These are phyloP conservation scores for Augochlorella aurata DNA, from an alignment of 2,888 invertebrate species.

Conservation along the genomic window DNA sequence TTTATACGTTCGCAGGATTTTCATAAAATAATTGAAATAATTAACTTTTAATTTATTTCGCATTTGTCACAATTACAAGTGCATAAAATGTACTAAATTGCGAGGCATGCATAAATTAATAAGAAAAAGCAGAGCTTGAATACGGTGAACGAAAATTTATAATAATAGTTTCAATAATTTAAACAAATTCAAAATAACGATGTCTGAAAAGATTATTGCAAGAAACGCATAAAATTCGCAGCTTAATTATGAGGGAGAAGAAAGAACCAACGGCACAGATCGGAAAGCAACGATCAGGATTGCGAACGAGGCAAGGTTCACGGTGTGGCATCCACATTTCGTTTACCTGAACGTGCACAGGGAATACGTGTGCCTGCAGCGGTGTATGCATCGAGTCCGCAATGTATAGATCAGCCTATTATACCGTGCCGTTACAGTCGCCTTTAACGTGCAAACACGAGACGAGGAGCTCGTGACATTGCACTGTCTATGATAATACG, in stretches of 20 bases:
- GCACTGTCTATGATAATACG: slow-evolving; percentile 71
- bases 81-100: neutral
- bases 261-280: slow-evolving; percentile 39
- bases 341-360: slow-evolving; percentile 30
- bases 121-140: neutral
- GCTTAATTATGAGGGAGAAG: slow-evolving; percentile 28
- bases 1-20: too few relatives aligned
- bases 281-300: slow-evolving; percentile 48
- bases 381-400: slow-evolving; percentile 53
- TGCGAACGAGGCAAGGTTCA: slow-evolving; percentile 43
- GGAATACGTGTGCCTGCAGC: slow-evolving; percentile 47
- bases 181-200: too few relatives aligned
- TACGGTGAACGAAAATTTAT: neutral
- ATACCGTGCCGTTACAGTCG: slow-evolving; percentile 57
- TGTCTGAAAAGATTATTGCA: too few relatives aligned
- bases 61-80: neutral
- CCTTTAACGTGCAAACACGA: slow-evolving; percentile 61
- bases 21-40: too few relatives aligned
- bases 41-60: too few relatives aligned
- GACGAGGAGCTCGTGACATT: slow-evolving; percentile 68
- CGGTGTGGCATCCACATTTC: slow-evolving; percentile 41
- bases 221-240: neutral
- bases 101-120: neutral
- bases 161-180: too few relatives aligned
- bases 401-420: slow-evolving; percentile 63